Percentiles rank a stretch among this genome's conserved stretches.
Evolutionary conservation across 2,797 vertebrate genomes (phyloP).

Genomic region (Natrix natrix): DNA sequence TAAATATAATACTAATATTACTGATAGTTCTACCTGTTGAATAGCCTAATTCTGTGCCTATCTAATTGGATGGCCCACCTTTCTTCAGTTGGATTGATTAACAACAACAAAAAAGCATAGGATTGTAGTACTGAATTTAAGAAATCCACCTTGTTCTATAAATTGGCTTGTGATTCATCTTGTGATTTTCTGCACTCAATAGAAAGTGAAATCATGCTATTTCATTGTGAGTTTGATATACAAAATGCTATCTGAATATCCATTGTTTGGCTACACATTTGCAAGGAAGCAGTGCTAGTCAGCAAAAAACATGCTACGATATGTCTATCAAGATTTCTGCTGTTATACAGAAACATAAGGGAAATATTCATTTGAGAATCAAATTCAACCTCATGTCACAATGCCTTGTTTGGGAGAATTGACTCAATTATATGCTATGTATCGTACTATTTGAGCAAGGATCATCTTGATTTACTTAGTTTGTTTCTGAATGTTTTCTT

Average conservation of each 20-base stretch:
- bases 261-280: not conserved
- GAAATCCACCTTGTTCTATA: not conserved
- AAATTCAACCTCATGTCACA: not conserved
- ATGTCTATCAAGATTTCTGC: not conserved
- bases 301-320: not conserved
- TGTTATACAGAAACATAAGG: no score
- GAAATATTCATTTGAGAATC: not conserved
- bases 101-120: not conserved
- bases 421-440: not conserved
- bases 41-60: not conserved
- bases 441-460: not conserved
- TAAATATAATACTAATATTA: not conserved
- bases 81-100: not conserved
- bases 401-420: not conserved
- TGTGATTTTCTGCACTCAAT: rapidly evolving
- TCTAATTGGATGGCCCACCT: not conserved
- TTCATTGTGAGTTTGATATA: not conserved
- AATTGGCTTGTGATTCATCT: not conserved
- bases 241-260: not conserved
- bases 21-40: not conserved
- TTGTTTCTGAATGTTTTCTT: not conserved
- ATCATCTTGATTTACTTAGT: not conserved
- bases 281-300: not conserved
- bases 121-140: not conserved
- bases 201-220: not conserved